phyloP scores from a whole-genome alignment of 2,888 invertebrate species.

The Smittia aterrima region DNA sequence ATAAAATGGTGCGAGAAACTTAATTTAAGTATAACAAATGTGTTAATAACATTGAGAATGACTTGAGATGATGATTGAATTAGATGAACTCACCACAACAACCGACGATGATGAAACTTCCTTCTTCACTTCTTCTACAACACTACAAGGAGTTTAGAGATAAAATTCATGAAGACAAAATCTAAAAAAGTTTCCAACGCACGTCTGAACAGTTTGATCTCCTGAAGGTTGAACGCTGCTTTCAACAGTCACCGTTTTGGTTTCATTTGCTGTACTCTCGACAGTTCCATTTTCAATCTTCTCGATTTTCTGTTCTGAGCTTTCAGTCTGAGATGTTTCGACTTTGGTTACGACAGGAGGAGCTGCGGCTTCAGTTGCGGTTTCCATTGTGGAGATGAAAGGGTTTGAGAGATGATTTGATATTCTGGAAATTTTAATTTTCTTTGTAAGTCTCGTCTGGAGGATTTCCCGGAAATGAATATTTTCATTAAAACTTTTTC shows the following conservation, averaged over 20 bases:
- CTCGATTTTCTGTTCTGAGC: constrained; percentile 27
- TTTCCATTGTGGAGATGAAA: constrained; percentile 20
- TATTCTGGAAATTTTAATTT: not conserved
- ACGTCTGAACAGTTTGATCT: not conserved
- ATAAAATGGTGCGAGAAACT: constrained; percentile 19
- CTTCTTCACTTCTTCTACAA: constrained; percentile 14
- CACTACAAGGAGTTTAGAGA: not conserved
- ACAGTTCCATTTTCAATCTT: constrained; percentile 28
- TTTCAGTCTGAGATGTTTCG: constrained; percentile 29
- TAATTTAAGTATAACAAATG: constrained; percentile 5
- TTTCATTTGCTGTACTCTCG: not conserved
- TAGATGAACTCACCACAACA: constrained; percentile 21
- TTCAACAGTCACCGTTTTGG: constrained; percentile 4
- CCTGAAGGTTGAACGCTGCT: not conserved
- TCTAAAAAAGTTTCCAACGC: not conserved
- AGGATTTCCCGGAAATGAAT: not conserved
- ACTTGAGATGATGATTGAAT: not conserved
- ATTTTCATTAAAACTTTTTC: not conserved
- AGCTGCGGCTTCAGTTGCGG: not conserved
- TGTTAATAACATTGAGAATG: not conserved
- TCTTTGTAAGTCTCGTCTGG: not conserved
- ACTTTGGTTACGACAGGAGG: not conserved
- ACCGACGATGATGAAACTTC: constrained; percentile 30
- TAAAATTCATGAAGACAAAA: not conserved
- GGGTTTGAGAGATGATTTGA: constrained; percentile 37